phyloP scores from a whole-genome alignment of 2,113 vertebrate genomes.

The Cololabis saira region DNA sequence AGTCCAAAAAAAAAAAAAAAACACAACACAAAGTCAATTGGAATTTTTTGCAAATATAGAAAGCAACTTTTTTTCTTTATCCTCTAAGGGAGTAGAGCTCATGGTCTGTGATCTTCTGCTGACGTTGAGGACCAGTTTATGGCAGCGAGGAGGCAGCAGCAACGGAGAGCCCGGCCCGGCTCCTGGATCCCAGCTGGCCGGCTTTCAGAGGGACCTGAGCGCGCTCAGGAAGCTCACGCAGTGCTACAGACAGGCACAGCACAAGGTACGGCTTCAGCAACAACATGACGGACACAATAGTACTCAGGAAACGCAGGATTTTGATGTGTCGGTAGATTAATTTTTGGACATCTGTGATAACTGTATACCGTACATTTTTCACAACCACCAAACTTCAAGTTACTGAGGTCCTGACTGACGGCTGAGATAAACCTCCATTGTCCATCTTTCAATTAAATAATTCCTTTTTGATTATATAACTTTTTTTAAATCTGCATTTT shows the following conservation, averaged over 20 bases:
- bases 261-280: slow-evolving; percentile 85
- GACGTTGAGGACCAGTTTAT: slow-evolving; percentile 91
- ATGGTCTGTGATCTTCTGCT: slow-evolving; percentile 93
- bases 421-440: too few species aligned
- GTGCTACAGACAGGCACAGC: slow-evolving; percentile 90
- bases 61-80: background rate
- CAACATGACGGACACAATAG: too few species aligned
- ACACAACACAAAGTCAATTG: background rate
- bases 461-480: background rate
- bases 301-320: too few species aligned
- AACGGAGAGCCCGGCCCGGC: slow-evolving; percentile 90
- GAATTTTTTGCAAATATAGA: background rate
- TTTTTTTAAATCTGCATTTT: background rate
- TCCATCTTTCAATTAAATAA: background rate
- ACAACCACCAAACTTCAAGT: too few species aligned
- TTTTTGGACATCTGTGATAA: too few species aligned
- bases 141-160: slow-evolving; percentile 89
- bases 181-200: slow-evolving; percentile 87
- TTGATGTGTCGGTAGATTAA: too few species aligned
- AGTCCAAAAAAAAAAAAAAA: background rate
- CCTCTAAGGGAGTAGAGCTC: slow-evolving; percentile 89
- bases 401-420: too few species aligned
- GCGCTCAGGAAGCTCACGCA: slow-evolving; percentile 92
- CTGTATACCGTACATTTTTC: too few species aligned
- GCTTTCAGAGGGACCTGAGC: slow-evolving; percentile 96